These are phyloP conservation scores for Dromius quadrimaculatus DNA, from an alignment of 2,888 invertebrate genomes.

Conservation along the genomic window DNA sequence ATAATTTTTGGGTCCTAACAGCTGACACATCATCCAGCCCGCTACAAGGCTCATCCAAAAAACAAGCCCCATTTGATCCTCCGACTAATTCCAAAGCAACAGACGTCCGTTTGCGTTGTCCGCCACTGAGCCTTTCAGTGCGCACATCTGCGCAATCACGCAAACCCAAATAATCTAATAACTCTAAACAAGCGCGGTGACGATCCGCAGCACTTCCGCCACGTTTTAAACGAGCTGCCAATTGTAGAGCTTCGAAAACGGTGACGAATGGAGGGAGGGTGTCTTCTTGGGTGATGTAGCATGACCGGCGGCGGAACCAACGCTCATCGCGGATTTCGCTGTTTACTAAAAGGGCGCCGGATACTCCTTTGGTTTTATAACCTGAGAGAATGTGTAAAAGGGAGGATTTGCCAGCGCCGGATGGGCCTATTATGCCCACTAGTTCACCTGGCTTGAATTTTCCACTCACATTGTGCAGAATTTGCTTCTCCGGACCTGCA, in stretches of 20 bases:
- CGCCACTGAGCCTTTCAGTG: slow-evolving; percentile 77
- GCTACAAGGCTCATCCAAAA: slow-evolving; percentile 86
- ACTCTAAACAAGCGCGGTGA: not conserved
- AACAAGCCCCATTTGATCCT: slow-evolving; percentile 83
- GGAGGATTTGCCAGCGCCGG: slow-evolving; percentile 43
- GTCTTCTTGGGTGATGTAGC: slow-evolving; percentile 87
- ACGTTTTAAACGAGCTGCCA: slow-evolving; percentile 75
- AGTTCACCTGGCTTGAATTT: slow-evolving; percentile 40
- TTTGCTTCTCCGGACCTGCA: slow-evolving; percentile 31
- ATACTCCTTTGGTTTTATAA: slow-evolving; percentile 80
- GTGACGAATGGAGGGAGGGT: slow-evolving; percentile 79
- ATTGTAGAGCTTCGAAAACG: slow-evolving; percentile 81
- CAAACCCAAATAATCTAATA: slow-evolving; percentile 4
- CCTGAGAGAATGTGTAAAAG: slow-evolving; percentile 36
- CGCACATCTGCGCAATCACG: slow-evolving; percentile 52
- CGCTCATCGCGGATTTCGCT: slow-evolving; percentile 74
- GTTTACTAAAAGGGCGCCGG: slow-evolving; percentile 76
- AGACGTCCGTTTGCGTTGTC: slow-evolving; percentile 83
- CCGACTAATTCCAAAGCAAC: slow-evolving; percentile 86
- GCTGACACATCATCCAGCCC: slow-evolving; percentile 78
- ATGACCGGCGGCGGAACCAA: slow-evolving; percentile 77
- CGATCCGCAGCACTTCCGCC: not conserved
- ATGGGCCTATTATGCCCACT: slow-evolving; percentile 41
- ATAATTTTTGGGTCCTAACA: slow-evolving; percentile 71
- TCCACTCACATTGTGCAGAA: slow-evolving; percentile 18